These are phyloP conservation scores for Harpagoxenus sublaevis DNA, from an alignment of 2,888 invertebrate species.

Conservation along the genomic window DNA sequence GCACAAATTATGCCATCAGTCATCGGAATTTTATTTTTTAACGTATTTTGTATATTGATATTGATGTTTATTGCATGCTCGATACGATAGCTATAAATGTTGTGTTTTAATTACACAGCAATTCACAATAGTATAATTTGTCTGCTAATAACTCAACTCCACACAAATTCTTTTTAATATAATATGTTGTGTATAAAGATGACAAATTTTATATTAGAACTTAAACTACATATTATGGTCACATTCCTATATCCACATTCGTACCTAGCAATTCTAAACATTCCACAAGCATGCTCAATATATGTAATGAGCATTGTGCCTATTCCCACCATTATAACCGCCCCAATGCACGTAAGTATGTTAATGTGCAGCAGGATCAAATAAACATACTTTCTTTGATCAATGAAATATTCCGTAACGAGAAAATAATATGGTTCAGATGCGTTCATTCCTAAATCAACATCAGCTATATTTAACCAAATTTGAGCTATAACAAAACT, in stretches of 20 bases:
- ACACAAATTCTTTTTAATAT: no score
- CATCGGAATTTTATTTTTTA: background rate
- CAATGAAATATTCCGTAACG: background rate
- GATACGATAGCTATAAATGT: conserved; percentile 19
- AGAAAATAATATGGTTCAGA: no score
- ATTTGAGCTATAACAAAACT: no score
- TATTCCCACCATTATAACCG: rapidly evolving
- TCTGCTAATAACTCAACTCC: no score
- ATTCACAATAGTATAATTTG: no score
- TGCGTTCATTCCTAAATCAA: no score
- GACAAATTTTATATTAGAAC: no score
- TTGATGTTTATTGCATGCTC: background rate
- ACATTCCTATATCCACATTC: background rate
- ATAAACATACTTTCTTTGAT: background rate
- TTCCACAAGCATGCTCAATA: background rate
- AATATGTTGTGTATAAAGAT: no score
- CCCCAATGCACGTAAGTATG: background rate
- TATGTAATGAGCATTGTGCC: background rate
- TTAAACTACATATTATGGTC: no score
- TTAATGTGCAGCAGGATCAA: background rate
- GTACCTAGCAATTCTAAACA: conserved; percentile 16
- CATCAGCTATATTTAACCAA: no score
- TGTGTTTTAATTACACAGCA: no score
- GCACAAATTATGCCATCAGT: background rate
- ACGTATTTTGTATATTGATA: background rate